Conservation (phyloP, 2,888 invertebrate species). For the Lacanobia oleracea region DNA sequence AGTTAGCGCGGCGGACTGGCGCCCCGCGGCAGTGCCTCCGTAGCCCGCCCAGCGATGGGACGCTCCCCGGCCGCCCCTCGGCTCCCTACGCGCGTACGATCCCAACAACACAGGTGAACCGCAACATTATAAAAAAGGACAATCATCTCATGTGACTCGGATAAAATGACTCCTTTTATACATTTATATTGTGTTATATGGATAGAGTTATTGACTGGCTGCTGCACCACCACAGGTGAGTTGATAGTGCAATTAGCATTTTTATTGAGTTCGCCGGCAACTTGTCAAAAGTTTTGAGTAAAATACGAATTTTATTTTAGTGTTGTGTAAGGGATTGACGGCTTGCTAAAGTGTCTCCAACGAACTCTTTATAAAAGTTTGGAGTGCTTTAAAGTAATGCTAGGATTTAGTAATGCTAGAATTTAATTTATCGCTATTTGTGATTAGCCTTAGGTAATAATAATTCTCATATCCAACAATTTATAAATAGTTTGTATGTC, state of each 20-base stretch:
- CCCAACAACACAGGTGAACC: constrained; percentile 82
- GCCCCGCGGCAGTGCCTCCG: constrained; percentile 86
- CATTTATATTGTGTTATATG: constrained; percentile 88
- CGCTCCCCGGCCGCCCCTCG: constrained; percentile 78
- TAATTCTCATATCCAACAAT: neutral
- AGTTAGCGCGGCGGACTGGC: constrained; percentile 81
- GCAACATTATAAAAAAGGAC: constrained; percentile 67
- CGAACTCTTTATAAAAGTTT: constrained; percentile 29
- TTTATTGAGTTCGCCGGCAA: constrained; percentile 81
- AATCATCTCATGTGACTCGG: constrained; percentile 76
- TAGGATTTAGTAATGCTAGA: neutral
- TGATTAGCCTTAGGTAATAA: neutral
- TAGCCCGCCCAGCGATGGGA: constrained; percentile 84
- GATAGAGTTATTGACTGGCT: constrained; percentile 83
- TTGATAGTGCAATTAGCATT: constrained; percentile 84
- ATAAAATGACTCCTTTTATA: constrained; percentile 89
- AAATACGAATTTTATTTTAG: constrained; percentile 68
- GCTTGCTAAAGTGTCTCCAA: constrained; percentile 14
- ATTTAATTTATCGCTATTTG: neutral
- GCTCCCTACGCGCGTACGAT: constrained; percentile 74
- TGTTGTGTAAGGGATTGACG: constrained; percentile 51
- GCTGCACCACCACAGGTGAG: constrained; percentile 88
- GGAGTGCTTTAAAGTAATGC: neutral
- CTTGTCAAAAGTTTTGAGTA: constrained; percentile 78
- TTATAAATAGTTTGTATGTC: neutral